Evolutionary conservation across 2,888 invertebrate genomes (phyloP), one percentile per base, ranked within the genome.

Genomic region (Clistopyga incitator): DNA sequence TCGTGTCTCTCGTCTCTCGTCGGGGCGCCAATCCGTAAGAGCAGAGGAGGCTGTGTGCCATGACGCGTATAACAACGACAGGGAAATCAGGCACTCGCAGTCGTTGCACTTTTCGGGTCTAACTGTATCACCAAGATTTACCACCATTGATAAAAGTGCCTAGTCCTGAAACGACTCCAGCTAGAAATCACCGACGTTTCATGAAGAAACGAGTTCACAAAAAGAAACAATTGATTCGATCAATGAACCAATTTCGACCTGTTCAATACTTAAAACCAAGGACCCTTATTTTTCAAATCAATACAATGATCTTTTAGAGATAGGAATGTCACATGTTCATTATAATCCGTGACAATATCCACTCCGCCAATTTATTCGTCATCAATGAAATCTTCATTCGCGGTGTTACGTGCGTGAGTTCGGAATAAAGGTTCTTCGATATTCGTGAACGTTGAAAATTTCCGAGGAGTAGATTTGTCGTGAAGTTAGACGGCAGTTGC

Each of bases 11-110:
- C 59, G 8, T 20, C 15, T 72, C 47, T 29, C 54, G 42, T 34
- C 29, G 67, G 79, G 47, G 70, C 67, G 59, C 54, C 18, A 68
- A 82, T 82, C 68, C 74, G 52, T 70, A 52, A 71, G 71, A 47
- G 56, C 38, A 34, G 54, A 79, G 61, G 64, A n/a, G n/a, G n/a
- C n/a, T n/a, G 13, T 8, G 52, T 50, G 29, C 70, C 65, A 23
- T 23, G 70, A 56, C 75, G 18, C 38, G 71, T 38, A 38, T 50
- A 61, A 29, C 29, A 15, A 20, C 18, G 59, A 45, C 8, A 45
- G 34, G n/a, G 25, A 56, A 59, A 77, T 38, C 42, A 42, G 38
- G 20, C 38, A 3, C n/a, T 34, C 18, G 11, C 18, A 11, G 34
- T 20, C 2, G 13, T 11, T 4, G 11, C 38, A 38, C 2, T 3